Evolutionary conservation across 2,113 vertebrate species (phyloP), one percentile per base, ranked within the genome.

Genomic region (Burhinus bistriatus): DNA sequence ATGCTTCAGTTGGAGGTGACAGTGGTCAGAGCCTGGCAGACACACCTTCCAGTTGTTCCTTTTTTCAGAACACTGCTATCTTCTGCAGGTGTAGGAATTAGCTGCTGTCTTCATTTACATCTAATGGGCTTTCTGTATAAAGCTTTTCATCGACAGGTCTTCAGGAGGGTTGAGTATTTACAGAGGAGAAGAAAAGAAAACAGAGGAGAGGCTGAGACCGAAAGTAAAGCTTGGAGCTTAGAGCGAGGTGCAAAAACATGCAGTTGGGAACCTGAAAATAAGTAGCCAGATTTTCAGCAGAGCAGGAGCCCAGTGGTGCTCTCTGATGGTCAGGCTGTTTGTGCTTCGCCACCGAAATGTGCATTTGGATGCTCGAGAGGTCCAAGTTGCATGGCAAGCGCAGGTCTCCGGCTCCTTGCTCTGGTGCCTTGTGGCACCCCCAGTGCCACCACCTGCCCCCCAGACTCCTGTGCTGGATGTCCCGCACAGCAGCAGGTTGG

Each of bases 321-420:
- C 42, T 88, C 52, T 83, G 65, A 25, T 8, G 45, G 34, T 79
- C 87, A 51, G 89, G 54, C 66, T 84, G 12, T 83, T 93, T 82
- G 87, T 81, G 52, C 70, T 70, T 91, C 0, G 0, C 42, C 27
- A 45, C 70, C 15, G 2, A 26, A 86, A 76, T 2, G 26, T 7
- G 13, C 20, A 0, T 85, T 89, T 30, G 70, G 81, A 83, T 70
- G 64, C 70, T 61, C 1, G 1, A 64, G 34, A 42, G 29, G 19
- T 91, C 21, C 1, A 5, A 73, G 64, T 40, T 2, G 0, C 0
- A 1, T 1, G 3, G 78, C 38, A 55, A 11, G 30, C 1, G 0
- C 69, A 29, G 44, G 13, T 82, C 44, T 92, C 49, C 6, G 3
- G 23, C 59, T 91, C 70, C 69, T 94, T 52, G 42, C 76, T 91